These are phyloP conservation scores for Kryptolebias marmoratus DNA, from an alignment of 2,113 vertebrate species.

Conservation along the genomic window DNA sequence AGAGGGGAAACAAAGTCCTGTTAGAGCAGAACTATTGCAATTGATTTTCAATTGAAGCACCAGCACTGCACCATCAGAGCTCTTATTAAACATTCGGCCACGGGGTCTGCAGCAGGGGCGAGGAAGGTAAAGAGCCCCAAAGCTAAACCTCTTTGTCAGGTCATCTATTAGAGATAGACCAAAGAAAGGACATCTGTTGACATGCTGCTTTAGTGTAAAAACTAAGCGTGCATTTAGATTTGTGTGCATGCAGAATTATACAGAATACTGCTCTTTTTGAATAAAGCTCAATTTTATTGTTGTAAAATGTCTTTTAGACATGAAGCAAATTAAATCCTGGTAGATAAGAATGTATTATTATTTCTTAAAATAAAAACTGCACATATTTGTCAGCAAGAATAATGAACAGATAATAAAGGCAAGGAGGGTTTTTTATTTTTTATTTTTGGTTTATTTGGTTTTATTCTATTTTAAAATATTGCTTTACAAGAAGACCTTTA, in stretches of 20 bases:
- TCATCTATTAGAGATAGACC: slow-evolving; percentile 56
- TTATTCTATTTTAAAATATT: too few species aligned
- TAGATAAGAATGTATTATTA: not conserved
- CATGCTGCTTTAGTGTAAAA: slow-evolving; percentile 14
- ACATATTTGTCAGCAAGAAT: not conserved
- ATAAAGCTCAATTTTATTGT: not conserved
- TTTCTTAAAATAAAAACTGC: not conserved
- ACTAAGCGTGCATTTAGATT: slow-evolving; percentile 25
- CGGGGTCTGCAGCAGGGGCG: slow-evolving; percentile 29
- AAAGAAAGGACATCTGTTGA: slow-evolving; percentile 5
- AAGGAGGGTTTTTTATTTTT: too few species aligned
- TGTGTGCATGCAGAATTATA: not conserved
- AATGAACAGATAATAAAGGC: too few species aligned
- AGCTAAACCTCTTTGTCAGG: slow-evolving; percentile 26
- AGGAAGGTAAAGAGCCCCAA: slow-evolving; percentile 36
- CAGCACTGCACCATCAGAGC: slow-evolving; percentile 11
- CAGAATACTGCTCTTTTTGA: slow-evolving; percentile 22
- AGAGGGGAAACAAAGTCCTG: not conserved
- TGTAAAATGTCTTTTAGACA: too few species aligned
- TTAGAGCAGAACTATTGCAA: slow-evolving; percentile 12
- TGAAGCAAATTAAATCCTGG: slow-evolving; percentile 4
- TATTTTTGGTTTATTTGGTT: too few species aligned
- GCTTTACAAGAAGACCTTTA: not conserved
- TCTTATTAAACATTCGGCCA: slow-evolving; percentile 12
- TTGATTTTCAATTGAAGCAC: slow-evolving; percentile 40